These are phyloP conservation scores for Drosophila anomalata DNA, from an alignment of 2,888 invertebrate species.

Conservation along the genomic window DNA sequence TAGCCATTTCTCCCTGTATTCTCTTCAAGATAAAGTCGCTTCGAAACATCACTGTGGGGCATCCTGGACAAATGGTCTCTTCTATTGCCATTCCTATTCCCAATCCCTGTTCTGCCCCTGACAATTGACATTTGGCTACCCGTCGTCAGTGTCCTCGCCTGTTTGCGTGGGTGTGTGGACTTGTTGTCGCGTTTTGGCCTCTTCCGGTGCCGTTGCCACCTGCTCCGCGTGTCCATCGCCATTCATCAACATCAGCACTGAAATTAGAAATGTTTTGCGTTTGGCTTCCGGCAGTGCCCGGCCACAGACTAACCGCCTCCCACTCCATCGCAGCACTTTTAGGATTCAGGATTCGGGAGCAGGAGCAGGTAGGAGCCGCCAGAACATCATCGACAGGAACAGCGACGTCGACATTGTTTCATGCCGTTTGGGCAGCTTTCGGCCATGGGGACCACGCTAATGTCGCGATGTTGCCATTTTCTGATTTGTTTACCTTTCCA, in stretches of 20 bases:
- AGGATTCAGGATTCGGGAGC: conserved; percentile 1
- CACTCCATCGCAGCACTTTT: not conserved
- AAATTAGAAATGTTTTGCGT: conserved; percentile 68
- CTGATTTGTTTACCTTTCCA: conserved; percentile 74
- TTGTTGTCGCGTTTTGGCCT: conserved; percentile 81
- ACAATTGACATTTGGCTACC: conserved; percentile 61
- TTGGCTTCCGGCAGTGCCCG: conserved; percentile 42
- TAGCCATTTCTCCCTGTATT: conserved; percentile 14
- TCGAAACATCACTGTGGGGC: conserved; percentile 32
- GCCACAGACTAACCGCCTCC: conserved; percentile 8
- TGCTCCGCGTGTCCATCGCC: conserved; percentile 57
- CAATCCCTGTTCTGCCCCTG: conserved; percentile 32
- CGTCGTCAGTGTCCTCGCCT: conserved; percentile 72
- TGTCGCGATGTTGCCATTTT: conserved; percentile 57
- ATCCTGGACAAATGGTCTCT: conserved; percentile 44
- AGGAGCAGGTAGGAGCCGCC: conserved; percentile 7
- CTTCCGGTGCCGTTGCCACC: conserved; percentile 85
- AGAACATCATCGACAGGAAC: conserved; percentile 42
- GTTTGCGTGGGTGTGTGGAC: conserved; percentile 84
- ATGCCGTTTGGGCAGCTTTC: conserved; percentile 49
- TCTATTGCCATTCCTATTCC: conserved; percentile 10
- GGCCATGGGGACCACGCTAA: conserved; percentile 50
- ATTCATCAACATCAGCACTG: conserved; percentile 66
- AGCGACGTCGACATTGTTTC: conserved; percentile 39
- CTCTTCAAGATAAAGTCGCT: conserved; percentile 10